Conservation (phyloP, 1,140 invertebrate species). For the Drosophila dunni region DNA sequence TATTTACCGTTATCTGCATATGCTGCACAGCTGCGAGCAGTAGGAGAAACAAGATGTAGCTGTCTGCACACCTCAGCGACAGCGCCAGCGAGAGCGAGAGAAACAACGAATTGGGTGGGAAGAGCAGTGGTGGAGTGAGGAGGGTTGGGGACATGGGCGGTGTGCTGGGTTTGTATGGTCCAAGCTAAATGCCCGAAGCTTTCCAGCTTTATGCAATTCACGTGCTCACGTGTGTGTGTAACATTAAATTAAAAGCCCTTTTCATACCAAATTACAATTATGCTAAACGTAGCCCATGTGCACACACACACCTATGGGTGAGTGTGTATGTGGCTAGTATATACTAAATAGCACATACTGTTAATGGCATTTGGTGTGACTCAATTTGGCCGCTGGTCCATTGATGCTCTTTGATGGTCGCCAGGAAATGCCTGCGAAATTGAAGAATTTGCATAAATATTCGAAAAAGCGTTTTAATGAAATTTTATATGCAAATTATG, state of each 20-base stretch:
- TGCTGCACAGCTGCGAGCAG: conserved; percentile 42
- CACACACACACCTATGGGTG: neutral
- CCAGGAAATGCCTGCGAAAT: conserved; percentile 5
- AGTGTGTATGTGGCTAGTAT: conserved; percentile 6
- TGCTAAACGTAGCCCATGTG: conserved; percentile 53
- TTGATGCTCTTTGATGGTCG: conserved; percentile 48
- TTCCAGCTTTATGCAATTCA: conserved; percentile 35
- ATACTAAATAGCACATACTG: conserved; percentile 8
- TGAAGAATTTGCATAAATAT: conserved; percentile 31
- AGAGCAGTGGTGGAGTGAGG: neutral
- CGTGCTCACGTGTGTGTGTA: conserved; percentile 45
- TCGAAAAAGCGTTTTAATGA: neutral
- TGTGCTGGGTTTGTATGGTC: conserved; percentile 28
- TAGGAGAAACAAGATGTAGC: conserved; percentile 16
- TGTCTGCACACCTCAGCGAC: conserved; percentile 16
- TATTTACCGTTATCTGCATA: conserved; percentile 81
- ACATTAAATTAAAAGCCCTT: conserved; percentile 72
- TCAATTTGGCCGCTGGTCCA: conserved; percentile 42
- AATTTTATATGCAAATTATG: neutral
- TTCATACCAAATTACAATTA: conserved; percentile 77
- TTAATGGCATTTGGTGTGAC: conserved; percentile 34
- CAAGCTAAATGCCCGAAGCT: conserved; percentile 44
- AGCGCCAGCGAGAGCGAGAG: neutral
- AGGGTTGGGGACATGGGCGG: neutral
- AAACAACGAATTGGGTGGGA: conserved; percentile 6